Conservation (phyloP, 1,140 invertebrate species). For the Ooceraea biroi region DNA sequence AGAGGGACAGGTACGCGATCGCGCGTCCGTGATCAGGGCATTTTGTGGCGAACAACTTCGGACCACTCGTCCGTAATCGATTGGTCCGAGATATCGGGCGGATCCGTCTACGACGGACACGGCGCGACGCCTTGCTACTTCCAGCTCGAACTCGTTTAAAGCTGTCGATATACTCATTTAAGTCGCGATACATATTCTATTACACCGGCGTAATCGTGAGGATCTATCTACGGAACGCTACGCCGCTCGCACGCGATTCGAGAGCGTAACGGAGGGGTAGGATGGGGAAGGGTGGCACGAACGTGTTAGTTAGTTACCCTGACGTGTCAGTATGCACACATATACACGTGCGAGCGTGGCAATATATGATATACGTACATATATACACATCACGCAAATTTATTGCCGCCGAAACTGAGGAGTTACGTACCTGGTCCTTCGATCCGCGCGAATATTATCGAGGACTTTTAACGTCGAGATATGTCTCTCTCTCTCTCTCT, state of each 20-base stretch:
- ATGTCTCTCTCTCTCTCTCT: background rate
- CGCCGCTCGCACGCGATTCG: conserved; percentile 33
- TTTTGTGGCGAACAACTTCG: conserved; percentile 25
- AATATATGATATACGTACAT: conserved; percentile 68
- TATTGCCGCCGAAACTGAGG: conserved; percentile 67
- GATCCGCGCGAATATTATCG: conserved; percentile 11
- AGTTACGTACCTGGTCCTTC: conserved; percentile 34
- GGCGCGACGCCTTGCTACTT: conserved; percentile 21
- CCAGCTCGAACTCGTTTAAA: conserved; percentile 41
- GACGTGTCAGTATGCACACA: conserved; percentile 69
- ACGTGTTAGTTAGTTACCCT: conserved; percentile 69
- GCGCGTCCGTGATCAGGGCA: conserved; percentile 25
- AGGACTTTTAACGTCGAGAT: background rate
- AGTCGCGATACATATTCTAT: conserved; percentile 66
- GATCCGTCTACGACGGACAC: background rate
- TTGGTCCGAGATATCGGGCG: conserved; percentile 12
- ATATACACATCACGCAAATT: conserved; percentile 68
- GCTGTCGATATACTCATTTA: conserved; percentile 43
- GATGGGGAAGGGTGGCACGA: conserved; percentile 41
- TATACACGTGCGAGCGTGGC: conserved; percentile 68
- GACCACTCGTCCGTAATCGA: conserved; percentile 21
- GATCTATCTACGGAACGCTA: conserved; percentile 53
- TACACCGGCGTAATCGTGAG: conserved; percentile 50
- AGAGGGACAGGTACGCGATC: conserved; percentile 32
- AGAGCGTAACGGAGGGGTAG: background rate